Base-by-base conservation (phyloP, 1,140 invertebrate species). In the Medauroidea extradentata region DNA sequence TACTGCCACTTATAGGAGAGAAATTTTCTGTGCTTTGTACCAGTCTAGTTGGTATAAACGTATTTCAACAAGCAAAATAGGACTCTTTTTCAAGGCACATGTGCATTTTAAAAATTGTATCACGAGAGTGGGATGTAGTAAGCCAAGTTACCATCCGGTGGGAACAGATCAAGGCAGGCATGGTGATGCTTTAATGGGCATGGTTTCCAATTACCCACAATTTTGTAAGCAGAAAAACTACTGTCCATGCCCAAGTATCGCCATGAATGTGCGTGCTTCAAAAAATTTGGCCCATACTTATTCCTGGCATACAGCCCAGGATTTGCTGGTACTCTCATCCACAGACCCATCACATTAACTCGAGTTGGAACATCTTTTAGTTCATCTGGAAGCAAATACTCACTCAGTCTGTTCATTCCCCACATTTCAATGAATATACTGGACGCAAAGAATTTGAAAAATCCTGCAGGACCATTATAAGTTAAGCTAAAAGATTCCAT, bases 301-400 rank as follows among this genome's bases (percentile, higher is more conserved):
- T 70, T 71, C 18, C 72, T 61, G n/a, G 65, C 67, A 63, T 67
- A 70, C 3, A 67, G 57, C 8, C 72, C 72, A 19, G 72, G 72
- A 51, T 70, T 73, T 41, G 62, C 49, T 9, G 64, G 68, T 8
- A 56, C 64, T 23, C 57, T 57, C 2, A 71, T 62, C 70, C 70
- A 71, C 3, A 59, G 41, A 9, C 69, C 65, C 46, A 65, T 53
- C 2, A 72, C 34, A 27, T 65, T 19, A 2, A 69, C 62, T 25
- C 63, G 57, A 0, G 71, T 73, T 18, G 69, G 69, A 13, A 54
- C 55, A 16, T 46, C 39, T 16, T 27, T 23, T 9, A 61, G 44
- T 7, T 49, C 46, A 1, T n/a, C 14, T 11, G 64, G 60, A 4
- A 67, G 44, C 5, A 51, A 29, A 21, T 51, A 49, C 14, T 13